Evolutionary conservation across 2,797 vertebrate species (phyloP).

Genomic region (Gymnothorax reevesii): DNA sequence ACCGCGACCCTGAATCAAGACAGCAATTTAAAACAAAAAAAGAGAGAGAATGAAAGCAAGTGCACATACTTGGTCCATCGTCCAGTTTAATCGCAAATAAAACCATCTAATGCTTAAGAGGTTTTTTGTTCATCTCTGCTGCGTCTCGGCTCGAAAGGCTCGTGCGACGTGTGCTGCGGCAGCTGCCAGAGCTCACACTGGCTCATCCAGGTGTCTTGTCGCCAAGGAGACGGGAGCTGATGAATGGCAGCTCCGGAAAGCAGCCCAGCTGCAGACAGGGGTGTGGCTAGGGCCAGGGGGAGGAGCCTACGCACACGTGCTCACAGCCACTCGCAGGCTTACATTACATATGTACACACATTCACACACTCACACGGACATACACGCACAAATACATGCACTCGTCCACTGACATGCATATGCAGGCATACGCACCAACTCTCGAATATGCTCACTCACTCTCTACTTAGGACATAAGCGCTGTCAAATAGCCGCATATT

Average conservation of each 20-base stretch:
- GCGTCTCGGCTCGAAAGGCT: background rate
- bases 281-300: background rate
- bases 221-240: background rate
- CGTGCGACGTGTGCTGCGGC: background rate
- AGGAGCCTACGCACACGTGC: background rate
- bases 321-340: conserved; percentile 36
- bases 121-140: background rate
- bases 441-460: too few species aligned
- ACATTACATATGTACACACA: background rate
- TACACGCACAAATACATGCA: background rate
- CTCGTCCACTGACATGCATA: background rate
- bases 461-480: too few species aligned
- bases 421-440: background rate
- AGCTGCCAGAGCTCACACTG: background rate
- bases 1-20: background rate
- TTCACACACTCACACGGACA: too few species aligned
- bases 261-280: background rate
- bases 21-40: background rate
- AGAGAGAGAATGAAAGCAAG: background rate
- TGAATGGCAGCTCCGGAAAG: background rate
- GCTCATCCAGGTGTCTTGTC: conserved; percentile 5
- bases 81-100: background rate
- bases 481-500: too few species aligned
- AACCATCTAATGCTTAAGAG: background rate
- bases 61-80: background rate